Base-by-base conservation (phyloP, 2,113 vertebrate genomes). In the Pantherophis guttatus region DNA sequence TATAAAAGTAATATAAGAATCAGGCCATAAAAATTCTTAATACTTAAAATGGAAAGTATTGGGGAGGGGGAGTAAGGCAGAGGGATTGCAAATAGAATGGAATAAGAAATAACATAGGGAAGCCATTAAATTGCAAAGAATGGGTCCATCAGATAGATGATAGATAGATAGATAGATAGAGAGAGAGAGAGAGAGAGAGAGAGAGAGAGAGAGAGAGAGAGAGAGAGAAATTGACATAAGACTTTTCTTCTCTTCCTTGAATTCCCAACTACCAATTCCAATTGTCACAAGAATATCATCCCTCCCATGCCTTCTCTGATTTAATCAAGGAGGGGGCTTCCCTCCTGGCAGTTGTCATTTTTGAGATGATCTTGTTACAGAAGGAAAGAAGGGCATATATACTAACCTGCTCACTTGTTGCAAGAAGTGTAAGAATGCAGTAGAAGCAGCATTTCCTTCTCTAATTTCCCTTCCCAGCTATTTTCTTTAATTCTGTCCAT, bases 101-200 rank as follows among this genome's bases (percentile, higher is more conserved):
- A 75, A 75, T 15, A 75, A 33, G 29, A 33, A 75, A 33, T 7
- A 75, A 75, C n/a, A 75, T 33, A 75, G 4, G 11, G 12, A 70
- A 70, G 13, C 65, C n/a, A 70, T 70, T 33, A 75, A 75, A 17
- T 33, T 33, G n/a, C 65, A 75, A 75, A 33, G 12, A 33, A 75
- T n/a, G 1, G 26, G 4, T n/a, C 59, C 59, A 65, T 29, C 10
- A 65, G 26, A 5, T 5, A n/a, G 57, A 21, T 53, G 57, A 21
- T 53, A 12, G 52, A 53, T 53, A 12, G 52, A 53, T 53, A 7
- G 52, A 53, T 53, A 65, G 26, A 5, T 5, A n/a, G 10, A 53
- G 0, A 53, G 52, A 53, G 0, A 53, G 52, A 13, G 0, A 53
- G 11, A 53, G 0, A 53, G 11, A 12, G 3, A 39, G 10, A 53